Evolutionary conservation across 2,888 invertebrate species (phyloP).

Genomic region (Troides oblongomaculatus): DNA sequence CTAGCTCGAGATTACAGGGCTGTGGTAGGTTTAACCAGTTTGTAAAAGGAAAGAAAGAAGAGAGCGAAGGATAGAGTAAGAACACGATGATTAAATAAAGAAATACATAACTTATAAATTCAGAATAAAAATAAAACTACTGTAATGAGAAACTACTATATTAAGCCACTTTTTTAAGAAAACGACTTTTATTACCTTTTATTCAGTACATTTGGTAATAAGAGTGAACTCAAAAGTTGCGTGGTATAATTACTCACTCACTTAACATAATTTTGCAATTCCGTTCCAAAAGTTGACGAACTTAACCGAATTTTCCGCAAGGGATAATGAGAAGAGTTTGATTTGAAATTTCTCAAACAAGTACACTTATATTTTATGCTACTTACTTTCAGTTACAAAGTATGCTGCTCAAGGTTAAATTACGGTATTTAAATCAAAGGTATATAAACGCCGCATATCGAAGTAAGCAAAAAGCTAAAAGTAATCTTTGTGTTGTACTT

Average conservation of each 20-base stretch:
- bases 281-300: slow-evolving; percentile 22
- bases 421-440: slow-evolving; percentile 1
- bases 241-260: slow-evolving; percentile 16
- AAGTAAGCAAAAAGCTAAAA: neutral
- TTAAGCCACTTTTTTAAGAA: neutral
- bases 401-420: neutral
- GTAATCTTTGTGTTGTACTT: neutral
- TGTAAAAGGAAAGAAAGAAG: too few species aligned
- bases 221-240: slow-evolving; percentile 10
- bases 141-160: neutral
- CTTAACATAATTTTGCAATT: slow-evolving; percentile 22
- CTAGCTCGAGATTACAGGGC: too few species aligned
- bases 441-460: neutral
- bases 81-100: too few species aligned
- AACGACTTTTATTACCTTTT: neutral
- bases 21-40: too few species aligned
- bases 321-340: slow-evolving; percentile 19
- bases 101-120: too few species aligned
- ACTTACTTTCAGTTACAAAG: slow-evolving; percentile 8
- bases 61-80: too few species aligned
- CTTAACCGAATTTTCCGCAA: slow-evolving; percentile 20
- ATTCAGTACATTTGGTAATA: slow-evolving; percentile 3
- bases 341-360: slow-evolving; percentile 19
- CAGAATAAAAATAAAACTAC: neutral
- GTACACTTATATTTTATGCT: slow-evolving; percentile 6